Evolutionary conservation across 1,140 invertebrate species (phyloP).

Genomic region (Drosophila orosa): DNA sequence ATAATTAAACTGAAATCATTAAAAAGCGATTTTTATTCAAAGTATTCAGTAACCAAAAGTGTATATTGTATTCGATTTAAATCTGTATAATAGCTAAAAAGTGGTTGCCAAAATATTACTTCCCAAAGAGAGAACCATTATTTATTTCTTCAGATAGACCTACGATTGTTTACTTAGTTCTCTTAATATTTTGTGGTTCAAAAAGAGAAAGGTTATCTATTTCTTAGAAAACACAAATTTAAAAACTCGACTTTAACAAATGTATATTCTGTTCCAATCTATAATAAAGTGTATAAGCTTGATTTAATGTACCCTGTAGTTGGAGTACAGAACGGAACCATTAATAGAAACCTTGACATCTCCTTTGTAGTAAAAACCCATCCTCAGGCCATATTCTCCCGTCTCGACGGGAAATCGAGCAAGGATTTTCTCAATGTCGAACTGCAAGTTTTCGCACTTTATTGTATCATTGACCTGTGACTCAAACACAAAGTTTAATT

Average conservation of each 20-base stretch:
- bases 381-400: constrained; percentile 31
- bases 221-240: too few species aligned
- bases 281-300: too few species aligned
- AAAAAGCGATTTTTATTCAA: neutral
- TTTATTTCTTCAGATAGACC: neutral
- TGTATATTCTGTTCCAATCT: too few species aligned
- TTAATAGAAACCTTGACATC: constrained; percentile 5
- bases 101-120: neutral
- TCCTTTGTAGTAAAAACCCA: constrained; percentile 2
- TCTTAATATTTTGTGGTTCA: too few species aligned
- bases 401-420: constrained; percentile 34
- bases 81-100: neutral
- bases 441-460: constrained; percentile 2
- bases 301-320: constrained; percentile 27
- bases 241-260: too few species aligned
- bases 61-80: neutral
- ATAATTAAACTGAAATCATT: neutral
- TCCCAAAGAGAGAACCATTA: neutral
- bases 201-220: too few species aligned
- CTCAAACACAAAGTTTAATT: neutral
- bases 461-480: constrained; percentile 2
- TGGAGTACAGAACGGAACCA: constrained; percentile 15
- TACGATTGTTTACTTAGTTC: neutral
- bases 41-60: neutral
- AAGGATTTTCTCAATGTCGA: constrained; percentile 18